A percentile compares a stretch with the other conserved stretches of the same genome.
Evolutionary conservation across 2,888 invertebrate genomes (phyloP).

Genomic region (Ochropleura leucogaster): DNA sequence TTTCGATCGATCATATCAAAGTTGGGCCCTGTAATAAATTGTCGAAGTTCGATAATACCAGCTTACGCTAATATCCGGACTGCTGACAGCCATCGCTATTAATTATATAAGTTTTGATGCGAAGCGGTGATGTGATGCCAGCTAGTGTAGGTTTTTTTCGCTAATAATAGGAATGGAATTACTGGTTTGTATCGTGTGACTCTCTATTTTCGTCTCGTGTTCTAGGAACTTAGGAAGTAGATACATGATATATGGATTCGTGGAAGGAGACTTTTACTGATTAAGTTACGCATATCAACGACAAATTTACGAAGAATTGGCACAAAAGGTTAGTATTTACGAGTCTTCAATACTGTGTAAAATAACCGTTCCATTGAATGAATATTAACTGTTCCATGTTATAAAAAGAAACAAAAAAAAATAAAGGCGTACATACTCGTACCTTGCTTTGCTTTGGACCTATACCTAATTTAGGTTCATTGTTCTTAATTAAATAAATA

Average conservation of each 20-base stretch:
- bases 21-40: conserved; percentile 59
- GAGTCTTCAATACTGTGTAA: too few species aligned
- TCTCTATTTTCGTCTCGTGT: not conserved
- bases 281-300: too few species aligned
- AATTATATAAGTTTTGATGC: conserved; percentile 53
- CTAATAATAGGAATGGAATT: not conserved
- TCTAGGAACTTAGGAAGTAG: not conserved
- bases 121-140: conserved; percentile 13
- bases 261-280: too few species aligned
- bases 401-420: not conserved
- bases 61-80: conserved; percentile 62
- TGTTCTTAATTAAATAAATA: not conserved
- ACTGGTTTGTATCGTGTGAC: too few species aligned
- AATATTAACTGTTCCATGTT: too few species aligned
- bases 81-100: conserved; percentile 60
- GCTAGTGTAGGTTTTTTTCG: not conserved
- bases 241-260: not conserved
- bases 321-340: too few species aligned
- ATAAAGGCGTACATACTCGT: not conserved
- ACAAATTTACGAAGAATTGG: too few species aligned
- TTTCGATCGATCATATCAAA: conserved; percentile 59
- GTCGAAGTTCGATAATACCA: conserved; percentile 63
- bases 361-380: too few species aligned
- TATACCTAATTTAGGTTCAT: not conserved
- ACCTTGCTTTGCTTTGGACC: not conserved